Evolutionary conservation across 2,888 invertebrate species (phyloP).

Genomic region (Netelia virgata): DNA sequence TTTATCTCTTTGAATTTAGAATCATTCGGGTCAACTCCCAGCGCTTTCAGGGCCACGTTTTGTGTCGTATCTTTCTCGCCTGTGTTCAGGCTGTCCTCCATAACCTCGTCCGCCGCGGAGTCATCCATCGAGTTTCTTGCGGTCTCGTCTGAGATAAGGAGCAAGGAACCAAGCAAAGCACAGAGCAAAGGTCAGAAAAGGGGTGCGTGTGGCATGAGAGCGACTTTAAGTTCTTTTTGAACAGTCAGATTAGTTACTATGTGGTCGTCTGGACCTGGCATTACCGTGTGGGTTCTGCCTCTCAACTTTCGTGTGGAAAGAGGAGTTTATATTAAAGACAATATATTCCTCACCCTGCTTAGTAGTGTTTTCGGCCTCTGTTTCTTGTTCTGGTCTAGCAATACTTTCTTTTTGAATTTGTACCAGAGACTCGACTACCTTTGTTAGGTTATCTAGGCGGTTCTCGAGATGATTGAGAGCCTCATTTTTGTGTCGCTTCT

Average conservation of each 20-base stretch:
- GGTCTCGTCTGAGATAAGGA: not conserved
- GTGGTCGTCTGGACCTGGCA: constrained; percentile 10
- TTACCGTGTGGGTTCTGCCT: constrained; percentile 44
- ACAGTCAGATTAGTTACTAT: not conserved
- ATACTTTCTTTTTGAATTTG: not conserved
- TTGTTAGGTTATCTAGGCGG: not conserved
- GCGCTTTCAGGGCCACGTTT: constrained; percentile 25
- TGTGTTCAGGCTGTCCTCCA: not conserved
- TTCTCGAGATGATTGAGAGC: not conserved
- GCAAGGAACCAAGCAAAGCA: not conserved
- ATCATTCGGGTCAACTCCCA: constrained; percentile 58
- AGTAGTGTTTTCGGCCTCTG: not conserved
- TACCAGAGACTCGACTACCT: not conserved
- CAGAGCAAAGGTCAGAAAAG: not conserved
- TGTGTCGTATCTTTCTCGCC: not conserved
- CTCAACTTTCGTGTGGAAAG: constrained; percentile 35
- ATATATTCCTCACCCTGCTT: not conserved
- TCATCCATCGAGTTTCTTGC: not conserved
- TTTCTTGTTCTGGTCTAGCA: not conserved
- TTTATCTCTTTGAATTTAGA: constrained; percentile 50
- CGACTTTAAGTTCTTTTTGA: constrained; percentile 35
- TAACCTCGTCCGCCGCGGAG: not conserved
- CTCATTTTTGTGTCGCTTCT: not conserved
- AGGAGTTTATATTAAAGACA: not conserved
- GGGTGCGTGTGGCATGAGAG: not conserved